Base-by-base conservation (phyloP, 2,888 invertebrate species). In the Sphaerophoria rueppellii region DNA sequence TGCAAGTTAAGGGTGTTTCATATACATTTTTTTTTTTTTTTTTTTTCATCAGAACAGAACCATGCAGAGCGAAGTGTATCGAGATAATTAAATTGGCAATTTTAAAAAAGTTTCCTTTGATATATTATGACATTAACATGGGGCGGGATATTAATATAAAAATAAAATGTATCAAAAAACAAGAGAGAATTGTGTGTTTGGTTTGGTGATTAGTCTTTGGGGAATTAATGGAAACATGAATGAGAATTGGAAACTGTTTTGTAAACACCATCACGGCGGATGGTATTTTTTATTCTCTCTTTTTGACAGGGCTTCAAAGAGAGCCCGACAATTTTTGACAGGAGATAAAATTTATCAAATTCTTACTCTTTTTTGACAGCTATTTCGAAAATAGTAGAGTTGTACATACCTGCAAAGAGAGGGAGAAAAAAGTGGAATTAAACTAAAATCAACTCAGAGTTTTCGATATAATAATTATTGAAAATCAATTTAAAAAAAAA, bases 61-160 rank as follows among this genome's bases (percentile, higher is more conserved):
- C 24, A 50, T 50, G 43, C 7, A 60, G 55, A 58, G 24, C 50
- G 35, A 65, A 57, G 65, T 65, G n/a, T 76, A 80, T 80, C 73
- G 55, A 70, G 76, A 69, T 81, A 85, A 85, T 85, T 85, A 85
- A 85, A 85, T 85, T 85, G 80, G 80, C 85, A 85, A 85, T 85
- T 85, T 85, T 73, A 70, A 85, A 81, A 85, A 81, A 76, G 76
- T 81, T 80, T 52, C 55, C 61, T 79, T 81, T 85, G 85, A 85
- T 85, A 85, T 85, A 85, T 85, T 85, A 85, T 81, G 85, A 85
- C 85, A 85, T 85, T 77, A 85, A 80, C 85, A 81, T 81, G 85
- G 63, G 85, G 80, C 85, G 80, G 85, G 80, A n/a, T 58, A 65
- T 58, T 80, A 77, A 85, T 72, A 85, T 43, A 24, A 40, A 60